Base-by-base conservation (phyloP, 2,797 vertebrate species). In the Falco cherrug region DNA sequence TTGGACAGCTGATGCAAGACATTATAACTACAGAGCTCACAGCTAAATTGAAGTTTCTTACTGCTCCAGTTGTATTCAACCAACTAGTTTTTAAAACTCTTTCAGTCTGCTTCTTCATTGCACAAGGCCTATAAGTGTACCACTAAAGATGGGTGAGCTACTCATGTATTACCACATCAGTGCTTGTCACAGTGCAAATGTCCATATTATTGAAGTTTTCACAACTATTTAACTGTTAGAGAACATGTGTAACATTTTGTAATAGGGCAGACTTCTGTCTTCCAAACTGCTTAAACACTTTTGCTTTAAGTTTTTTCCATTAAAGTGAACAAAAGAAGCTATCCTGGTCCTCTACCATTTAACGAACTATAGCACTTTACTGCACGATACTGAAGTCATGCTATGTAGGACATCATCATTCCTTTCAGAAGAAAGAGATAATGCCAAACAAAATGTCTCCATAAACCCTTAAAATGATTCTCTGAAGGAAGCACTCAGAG, bases 261-360 rank as follows among this genome's bases (percentile, higher is more conserved):
- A 97, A 64, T 29, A 41, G n/a, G 76, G 33, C n/a, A 93, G 80
- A 82, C 22, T 92, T 93, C 35, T 82, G 45, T 90, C 67, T 84
- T 97, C 97, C 79, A 85, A 94, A 86, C 45, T 91, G 25, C 85
- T 89, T 89, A 92, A 87, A 63, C 16, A 61, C 12, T 89, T 94
- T 69, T 79, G 50, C 89, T 97, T 81, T 84, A 89, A 93, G 88
- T 57, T 71, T 88, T 77, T 71, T 86, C 54, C 50, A 84, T 78
- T 82, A 69, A 54, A 83, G 9, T 84, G 61, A 93, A 92, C 25
- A 78, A 74, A 94, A 87, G 28, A 76, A 85, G 24, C 18, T 95
- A 74, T 50, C n/a, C 85, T 1, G 0, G 13, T 73, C 74, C 90
- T 91, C 76, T 76, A 61, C 37, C 64, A 78, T 73, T 71, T 73